Evolutionary conservation across 2,888 invertebrate species (phyloP), one percentile per base, ranked within the genome.

Genomic region (Dendrolimus houi): DNA sequence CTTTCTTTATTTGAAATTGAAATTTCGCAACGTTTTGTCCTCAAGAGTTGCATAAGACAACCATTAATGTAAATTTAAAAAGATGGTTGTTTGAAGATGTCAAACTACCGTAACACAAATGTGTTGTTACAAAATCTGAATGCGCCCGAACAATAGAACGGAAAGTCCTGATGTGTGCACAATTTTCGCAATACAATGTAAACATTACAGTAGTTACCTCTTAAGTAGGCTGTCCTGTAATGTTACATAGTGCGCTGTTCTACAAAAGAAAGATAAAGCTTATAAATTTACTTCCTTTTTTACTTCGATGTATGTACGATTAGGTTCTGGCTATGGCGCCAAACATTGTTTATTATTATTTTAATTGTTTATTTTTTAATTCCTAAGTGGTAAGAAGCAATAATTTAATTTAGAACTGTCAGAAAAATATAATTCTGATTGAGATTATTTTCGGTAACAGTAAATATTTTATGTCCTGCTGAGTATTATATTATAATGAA

Each of bases 111-210:
- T 85, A 73, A 84, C 81, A 76, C 68, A 64, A 68, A 64, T 58
- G 63, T 63, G 61, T 61, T 67, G 71, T 85, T 85, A 77, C 83
- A 76, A 84, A 81, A 85, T 66, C 68, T 65, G 61, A 67, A 69
- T 77, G 74, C 75, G 73, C 75, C 64, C 63, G 60, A 78, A 87
- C 87, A 86, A 87, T 84, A 68, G 79, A 80, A 81, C 77, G 75
- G 79, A 72, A 74, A 75, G 74, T 72, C 74, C 74, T 71, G 73
- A 70, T 71, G 67, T 70, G 71, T 77, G 66, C 67, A 67, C 67
- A 69, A 66, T 75, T 84, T 79, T 83, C 71, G 79, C 79, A 83
- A 86, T 63, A 61, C 61, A 60, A 61, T 63, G 67, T 66, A 47
- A 9, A 47, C 47, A 47, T 47, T 47, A 47, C 47, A 47, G 12